phyloP scores from a whole-genome alignment of 2,113 vertebrate species.

The Muntiacus reevesi region DNA sequence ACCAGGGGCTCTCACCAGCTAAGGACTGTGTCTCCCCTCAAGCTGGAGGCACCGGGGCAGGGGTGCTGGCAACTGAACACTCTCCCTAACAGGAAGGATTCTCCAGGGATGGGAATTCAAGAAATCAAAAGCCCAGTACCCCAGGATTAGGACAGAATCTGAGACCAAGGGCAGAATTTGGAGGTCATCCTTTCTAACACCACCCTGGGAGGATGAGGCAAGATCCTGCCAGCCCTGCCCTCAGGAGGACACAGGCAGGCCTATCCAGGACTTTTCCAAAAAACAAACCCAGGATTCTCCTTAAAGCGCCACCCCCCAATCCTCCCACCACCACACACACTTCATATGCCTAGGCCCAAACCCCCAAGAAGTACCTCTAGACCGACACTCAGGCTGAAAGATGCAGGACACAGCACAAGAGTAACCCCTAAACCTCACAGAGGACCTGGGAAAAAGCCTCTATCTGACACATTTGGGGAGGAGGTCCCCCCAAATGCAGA shows the following conservation, averaged over 20 bases:
- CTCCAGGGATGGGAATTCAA: background rate
- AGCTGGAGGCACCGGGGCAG: background rate
- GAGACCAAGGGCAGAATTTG: background rate
- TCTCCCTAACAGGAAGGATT: background rate
- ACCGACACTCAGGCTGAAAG: background rate
- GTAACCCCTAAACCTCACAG: background rate
- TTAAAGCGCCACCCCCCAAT: background rate
- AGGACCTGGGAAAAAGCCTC: background rate
- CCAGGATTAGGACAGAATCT: background rate
- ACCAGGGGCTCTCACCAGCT: background rate
- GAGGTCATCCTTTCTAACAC: background rate
- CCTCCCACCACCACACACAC: too few species aligned
- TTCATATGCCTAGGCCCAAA: background rate
- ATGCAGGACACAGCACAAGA: background rate
- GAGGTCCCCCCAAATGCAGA: background rate
- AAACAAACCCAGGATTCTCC: background rate
- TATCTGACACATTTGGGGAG: too few species aligned
- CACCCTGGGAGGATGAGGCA: background rate
- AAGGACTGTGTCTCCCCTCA: background rate
- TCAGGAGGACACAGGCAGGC: background rate
- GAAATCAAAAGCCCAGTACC: background rate
- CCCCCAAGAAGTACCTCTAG: background rate
- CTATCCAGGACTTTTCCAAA: background rate
- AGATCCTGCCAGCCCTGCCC: background rate
- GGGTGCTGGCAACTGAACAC: background rate